These are phyloP conservation scores for Dromius quadrimaculatus DNA, from an alignment of 2,888 invertebrate species.

Conservation along the genomic window DNA sequence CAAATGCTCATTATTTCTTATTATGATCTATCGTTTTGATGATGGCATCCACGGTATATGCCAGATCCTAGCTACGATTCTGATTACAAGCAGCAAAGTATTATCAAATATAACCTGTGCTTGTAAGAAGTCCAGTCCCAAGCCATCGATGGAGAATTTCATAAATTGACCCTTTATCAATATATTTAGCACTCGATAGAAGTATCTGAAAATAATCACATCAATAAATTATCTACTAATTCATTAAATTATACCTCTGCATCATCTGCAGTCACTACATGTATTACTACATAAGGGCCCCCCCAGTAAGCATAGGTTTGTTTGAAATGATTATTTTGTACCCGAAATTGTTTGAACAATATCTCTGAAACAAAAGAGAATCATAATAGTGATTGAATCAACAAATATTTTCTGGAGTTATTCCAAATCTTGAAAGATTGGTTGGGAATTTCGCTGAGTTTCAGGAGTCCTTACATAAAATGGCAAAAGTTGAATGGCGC, in stretches of 20 bases:
- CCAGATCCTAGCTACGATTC: too few species aligned
- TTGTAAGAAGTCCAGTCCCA: constrained; percentile 63
- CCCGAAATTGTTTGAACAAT: not conserved
- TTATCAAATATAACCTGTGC: constrained; percentile 60
- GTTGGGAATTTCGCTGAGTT: too few species aligned
- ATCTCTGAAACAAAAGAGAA: not conserved
- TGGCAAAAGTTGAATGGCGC: too few species aligned
- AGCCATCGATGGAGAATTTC: constrained; percentile 63
- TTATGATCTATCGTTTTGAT: too few species aligned
- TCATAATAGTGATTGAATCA: not conserved
- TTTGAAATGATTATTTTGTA: not conserved
- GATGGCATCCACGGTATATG: too few species aligned
- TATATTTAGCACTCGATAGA: constrained; percentile 60
- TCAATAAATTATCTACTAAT: not conserved
- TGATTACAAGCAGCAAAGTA: too few species aligned
- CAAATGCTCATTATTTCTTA: too few species aligned
- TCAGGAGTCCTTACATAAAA: too few species aligned
- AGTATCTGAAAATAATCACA: constrained; percentile 58
- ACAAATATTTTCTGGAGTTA: too few species aligned
- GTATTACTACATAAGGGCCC: not conserved
- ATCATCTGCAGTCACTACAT: constrained; percentile 32
- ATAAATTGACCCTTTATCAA: constrained; percentile 62
- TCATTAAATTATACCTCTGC: constrained; percentile 6
- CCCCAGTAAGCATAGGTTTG: constrained; percentile 2
- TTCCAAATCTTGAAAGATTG: too few species aligned